phyloP scores from a whole-genome alignment of 1,140 invertebrate species.

The Himalopsyche phryganea region DNA sequence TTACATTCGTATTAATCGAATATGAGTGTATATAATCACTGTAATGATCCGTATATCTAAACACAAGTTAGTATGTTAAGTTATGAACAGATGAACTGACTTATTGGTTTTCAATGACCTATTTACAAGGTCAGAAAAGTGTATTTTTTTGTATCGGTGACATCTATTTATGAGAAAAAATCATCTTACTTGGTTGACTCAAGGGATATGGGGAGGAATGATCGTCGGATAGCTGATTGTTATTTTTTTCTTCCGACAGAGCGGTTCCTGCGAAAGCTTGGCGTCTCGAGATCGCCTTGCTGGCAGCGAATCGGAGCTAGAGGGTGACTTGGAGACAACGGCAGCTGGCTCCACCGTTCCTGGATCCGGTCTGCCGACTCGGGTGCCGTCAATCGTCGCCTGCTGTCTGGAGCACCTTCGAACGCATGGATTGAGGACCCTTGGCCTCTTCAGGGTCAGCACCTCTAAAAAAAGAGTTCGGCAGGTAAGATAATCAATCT shows the following conservation, averaged over 20 bases:
- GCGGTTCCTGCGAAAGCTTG: constrained; percentile 67
- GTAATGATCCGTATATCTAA: no score
- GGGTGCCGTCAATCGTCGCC: constrained; percentile 69
- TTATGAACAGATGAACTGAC: no score
- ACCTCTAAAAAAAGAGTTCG: constrained; percentile 86
- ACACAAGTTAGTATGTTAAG: no score
- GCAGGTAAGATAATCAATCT: constrained; percentile 61
- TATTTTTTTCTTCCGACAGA: constrained; percentile 45
- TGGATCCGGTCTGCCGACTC: constrained; percentile 10
- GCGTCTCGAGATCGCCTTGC: constrained; percentile 58
- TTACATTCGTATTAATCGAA: no score
- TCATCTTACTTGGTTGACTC: no score
- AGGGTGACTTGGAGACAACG: constrained; percentile 40
- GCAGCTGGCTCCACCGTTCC: constrained; percentile 36
- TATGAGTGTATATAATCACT: no score
- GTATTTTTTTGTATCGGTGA: no score
- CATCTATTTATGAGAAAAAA: no score
- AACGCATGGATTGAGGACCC: constrained; percentile 71
- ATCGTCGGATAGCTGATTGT: no score
- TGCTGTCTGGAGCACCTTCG: constrained; percentile 80
- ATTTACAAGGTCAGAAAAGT: no score
- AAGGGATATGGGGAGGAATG: no score
- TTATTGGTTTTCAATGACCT: no score
- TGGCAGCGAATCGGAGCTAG: constrained; percentile 58
- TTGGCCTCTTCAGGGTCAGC: constrained; percentile 87